Conservation (phyloP, 2,797 vertebrate genomes). For the Fundulus diaphanus region DNA sequence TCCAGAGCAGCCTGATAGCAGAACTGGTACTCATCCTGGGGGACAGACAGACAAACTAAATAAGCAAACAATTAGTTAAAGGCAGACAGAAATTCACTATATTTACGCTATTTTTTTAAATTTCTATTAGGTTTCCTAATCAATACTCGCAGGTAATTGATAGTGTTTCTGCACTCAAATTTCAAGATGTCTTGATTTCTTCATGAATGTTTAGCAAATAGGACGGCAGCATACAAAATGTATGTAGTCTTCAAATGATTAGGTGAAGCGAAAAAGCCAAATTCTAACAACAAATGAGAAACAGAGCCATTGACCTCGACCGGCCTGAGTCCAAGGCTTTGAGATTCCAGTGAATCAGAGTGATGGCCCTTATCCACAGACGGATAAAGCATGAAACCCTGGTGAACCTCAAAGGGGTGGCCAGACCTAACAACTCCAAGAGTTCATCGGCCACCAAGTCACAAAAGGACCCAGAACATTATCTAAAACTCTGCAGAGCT, state of each 20-base stretch:
- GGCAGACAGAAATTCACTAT: neutral
- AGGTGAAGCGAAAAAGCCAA: neutral
- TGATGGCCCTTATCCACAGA: too few species aligned
- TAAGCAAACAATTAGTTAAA: neutral
- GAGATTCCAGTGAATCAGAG: neutral
- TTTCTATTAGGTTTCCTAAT: neutral
- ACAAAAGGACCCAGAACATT: neutral
- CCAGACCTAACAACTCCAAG: neutral
- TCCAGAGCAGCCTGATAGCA: conserved; percentile 98
- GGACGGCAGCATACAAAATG: neutral
- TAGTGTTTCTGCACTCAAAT: neutral
- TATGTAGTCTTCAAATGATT: neutral
- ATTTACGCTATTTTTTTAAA: neutral
- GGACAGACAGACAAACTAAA: conserved; percentile 16
- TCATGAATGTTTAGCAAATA: neutral
- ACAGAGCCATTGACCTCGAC: neutral
- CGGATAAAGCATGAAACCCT: neutral
- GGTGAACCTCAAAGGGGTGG: neutral
- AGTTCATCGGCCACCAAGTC: neutral
- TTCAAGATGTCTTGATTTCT: neutral
- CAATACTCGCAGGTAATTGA: neutral
- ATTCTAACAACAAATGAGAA: neutral
- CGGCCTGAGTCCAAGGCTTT: neutral
- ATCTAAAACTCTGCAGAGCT: too few species aligned
- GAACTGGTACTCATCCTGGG: conserved; percentile 98